phyloP scores from a whole-genome alignment of 2,113 vertebrate species.

The Budorcas taxicolor region DNA sequence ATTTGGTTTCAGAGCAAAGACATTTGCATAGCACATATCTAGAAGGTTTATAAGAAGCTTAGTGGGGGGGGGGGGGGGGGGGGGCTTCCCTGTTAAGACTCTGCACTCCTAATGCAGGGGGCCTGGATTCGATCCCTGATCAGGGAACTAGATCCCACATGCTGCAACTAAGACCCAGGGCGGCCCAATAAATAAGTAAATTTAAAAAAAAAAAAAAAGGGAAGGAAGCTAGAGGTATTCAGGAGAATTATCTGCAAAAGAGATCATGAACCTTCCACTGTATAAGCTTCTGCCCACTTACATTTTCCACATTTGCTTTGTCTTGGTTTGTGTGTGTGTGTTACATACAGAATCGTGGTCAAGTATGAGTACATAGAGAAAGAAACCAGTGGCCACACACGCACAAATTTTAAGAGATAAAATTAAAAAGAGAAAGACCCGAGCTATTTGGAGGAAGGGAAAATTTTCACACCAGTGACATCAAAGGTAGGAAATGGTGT shows the following conservation, averaged over 20 bases:
- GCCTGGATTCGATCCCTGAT: background rate
- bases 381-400: conserved; percentile 7
- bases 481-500: conserved; percentile 56
- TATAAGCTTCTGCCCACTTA: background rate
- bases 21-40: background rate
- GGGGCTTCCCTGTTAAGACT: background rate
- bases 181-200: background rate
- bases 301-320: conserved; percentile 33
- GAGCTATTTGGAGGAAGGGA: conserved; percentile 28
- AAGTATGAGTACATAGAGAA: background rate
- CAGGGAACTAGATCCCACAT: background rate
- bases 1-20: background rate
- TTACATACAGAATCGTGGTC: background rate
- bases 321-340: background rate
- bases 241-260: background rate
- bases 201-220: background rate
- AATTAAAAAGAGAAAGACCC: background rate
- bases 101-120: background rate
- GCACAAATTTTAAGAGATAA: background rate
- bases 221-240: background rate
- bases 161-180: background rate
- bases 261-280: background rate
- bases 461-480: conserved; percentile 40
- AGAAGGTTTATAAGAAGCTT: background rate
- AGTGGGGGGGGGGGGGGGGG: background rate